phyloP scores from a whole-genome alignment of 2,797 vertebrate genomes.

The Lithobates pipiens region DNA sequence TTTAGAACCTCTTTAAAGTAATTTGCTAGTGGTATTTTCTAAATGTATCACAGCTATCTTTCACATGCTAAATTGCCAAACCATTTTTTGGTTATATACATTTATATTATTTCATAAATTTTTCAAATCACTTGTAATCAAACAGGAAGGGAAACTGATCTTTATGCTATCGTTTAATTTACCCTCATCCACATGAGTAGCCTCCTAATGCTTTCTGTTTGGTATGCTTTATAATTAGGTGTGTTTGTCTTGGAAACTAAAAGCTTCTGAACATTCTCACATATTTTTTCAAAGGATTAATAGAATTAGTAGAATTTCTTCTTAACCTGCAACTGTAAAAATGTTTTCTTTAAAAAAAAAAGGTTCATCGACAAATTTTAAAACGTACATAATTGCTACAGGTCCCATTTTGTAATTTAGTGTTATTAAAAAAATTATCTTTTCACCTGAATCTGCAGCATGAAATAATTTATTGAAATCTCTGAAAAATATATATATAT shows the following conservation, averaged over 20 bases:
- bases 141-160: constrained; percentile 17
- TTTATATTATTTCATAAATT: neutral
- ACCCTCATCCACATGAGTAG: constrained; percentile 5
- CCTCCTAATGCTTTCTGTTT: constrained; percentile 29
- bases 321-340: neutral
- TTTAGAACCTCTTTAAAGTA: no score
- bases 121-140: constrained; percentile 38
- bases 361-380: neutral
- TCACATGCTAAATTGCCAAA: no score
- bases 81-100: neutral
- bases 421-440: no score
- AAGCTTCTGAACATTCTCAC: neutral
- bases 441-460: neutral
- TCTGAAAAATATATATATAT: no score
- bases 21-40: no score
- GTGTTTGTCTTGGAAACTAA: constrained; percentile 38
- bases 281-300: constrained; percentile 38
- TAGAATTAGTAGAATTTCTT: neutral
- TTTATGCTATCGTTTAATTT: constrained; percentile 38
- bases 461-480: neutral
- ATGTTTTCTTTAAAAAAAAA: neutral
- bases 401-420: neutral
- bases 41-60: no score
- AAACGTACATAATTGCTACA: neutral
- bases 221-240: constrained; percentile 31